Evolutionary conservation across 2,888 invertebrate species (phyloP).

Genomic region (Lepetodrilus schrolli): DNA sequence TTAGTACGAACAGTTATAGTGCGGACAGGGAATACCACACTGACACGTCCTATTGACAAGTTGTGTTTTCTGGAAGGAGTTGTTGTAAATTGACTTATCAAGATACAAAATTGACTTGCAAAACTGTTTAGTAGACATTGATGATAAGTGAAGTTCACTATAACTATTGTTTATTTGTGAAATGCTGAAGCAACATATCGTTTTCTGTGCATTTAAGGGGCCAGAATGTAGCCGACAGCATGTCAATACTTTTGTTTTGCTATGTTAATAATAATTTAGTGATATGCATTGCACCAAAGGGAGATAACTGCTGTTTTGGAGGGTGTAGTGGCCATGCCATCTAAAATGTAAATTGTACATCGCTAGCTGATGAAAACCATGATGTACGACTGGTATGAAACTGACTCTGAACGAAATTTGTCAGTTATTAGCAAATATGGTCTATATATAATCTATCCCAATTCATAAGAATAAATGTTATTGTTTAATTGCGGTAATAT

Average conservation of each 20-base stretch:
- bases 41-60: neutral
- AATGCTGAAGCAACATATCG: neutral
- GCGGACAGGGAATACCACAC: neutral
- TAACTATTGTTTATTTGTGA: neutral
- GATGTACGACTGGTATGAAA: too few relatives aligned
- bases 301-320: too few relatives aligned
- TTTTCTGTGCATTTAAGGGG: slow-evolving; percentile 1
- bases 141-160: neutral
- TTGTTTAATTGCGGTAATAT: too few relatives aligned
- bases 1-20: neutral
- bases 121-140: neutral
- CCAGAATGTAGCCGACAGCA: neutral
- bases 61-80: neutral
- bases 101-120: too few relatives aligned
- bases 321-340: too few relatives aligned
- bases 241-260: neutral
- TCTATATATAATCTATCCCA: too few relatives aligned
- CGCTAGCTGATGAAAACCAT: too few relatives aligned
- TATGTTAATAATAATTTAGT: neutral
- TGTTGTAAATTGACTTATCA: too few relatives aligned
- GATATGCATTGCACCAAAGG: neutral
- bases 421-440: too few relatives aligned
- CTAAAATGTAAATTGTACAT: too few relatives aligned
- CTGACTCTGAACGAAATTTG: too few relatives aligned
- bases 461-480: too few relatives aligned